Evolutionary conservation across 2,113 vertebrate genomes (phyloP).

Genomic region (Megaleporinus macrocephalus): DNA sequence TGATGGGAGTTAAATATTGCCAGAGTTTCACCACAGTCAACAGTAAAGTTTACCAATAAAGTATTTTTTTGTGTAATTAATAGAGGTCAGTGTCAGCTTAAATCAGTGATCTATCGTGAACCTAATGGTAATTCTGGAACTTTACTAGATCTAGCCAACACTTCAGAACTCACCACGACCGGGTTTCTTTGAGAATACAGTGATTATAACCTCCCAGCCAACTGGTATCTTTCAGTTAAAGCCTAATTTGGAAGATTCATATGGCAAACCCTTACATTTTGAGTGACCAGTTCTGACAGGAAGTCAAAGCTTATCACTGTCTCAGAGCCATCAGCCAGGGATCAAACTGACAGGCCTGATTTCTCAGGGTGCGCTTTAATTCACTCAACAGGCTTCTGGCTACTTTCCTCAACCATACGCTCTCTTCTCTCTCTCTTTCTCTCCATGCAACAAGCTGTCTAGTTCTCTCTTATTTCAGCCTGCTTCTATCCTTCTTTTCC

Average conservation of each 20-base stretch:
- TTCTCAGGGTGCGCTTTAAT: constrained; percentile 2
- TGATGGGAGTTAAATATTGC: too few species aligned
- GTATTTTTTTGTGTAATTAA: too few species aligned
- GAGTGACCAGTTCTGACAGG: constrained; percentile 21
- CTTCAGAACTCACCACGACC: background rate
- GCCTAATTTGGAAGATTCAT: constrained; percentile 18
- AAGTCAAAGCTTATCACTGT: constrained; percentile 14
- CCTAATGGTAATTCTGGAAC: too few species aligned
- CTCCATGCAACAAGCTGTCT: background rate
- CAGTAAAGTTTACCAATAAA: too few species aligned
- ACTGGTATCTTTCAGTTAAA: constrained; percentile 6
- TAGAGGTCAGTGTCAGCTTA: too few species aligned
- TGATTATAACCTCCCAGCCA: background rate
- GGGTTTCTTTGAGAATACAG: background rate
- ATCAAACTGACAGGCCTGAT: constrained; percentile 2
- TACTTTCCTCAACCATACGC: constrained; percentile 11
- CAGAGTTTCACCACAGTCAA: too few species aligned
- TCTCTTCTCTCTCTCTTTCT: constrained; percentile 23
- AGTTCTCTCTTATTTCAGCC: background rate
- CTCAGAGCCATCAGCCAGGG: constrained; percentile 10
- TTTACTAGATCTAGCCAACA: background rate
- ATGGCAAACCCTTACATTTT: background rate
- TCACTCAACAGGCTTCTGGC: background rate
- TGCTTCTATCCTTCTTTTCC: background rate
- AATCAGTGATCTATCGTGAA: too few species aligned